Evolutionary conservation across 2,113 vertebrate genomes (phyloP).

Genomic region (Tachycineta bicolor): DNA sequence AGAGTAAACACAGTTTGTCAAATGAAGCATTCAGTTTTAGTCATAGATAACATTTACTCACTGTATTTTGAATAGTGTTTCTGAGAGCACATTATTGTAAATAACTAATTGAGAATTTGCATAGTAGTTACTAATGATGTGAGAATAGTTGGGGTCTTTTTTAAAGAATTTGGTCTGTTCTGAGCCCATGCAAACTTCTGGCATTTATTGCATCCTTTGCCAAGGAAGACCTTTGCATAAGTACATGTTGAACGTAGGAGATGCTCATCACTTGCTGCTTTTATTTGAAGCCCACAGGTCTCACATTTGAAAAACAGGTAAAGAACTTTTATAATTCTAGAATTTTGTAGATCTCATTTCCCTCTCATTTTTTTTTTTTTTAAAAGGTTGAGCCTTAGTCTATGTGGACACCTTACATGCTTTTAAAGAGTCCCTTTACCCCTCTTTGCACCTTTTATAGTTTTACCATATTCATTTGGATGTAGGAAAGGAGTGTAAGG

Average conservation of each 20-base stretch:
- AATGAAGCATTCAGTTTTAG: neutral
- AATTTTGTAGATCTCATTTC: neutral
- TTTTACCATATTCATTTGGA: neutral
- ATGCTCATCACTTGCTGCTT: neutral
- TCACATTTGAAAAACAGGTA: neutral
- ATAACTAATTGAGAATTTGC: neutral
- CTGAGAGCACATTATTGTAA: neutral
- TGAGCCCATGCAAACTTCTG: neutral
- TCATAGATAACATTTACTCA: neutral
- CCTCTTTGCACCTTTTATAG: neutral
- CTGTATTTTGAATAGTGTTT: neutral
- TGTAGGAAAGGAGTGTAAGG: neutral
- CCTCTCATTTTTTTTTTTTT: neutral
- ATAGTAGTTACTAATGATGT: neutral
- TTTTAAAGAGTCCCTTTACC: neutral
- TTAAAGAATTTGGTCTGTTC: neutral
- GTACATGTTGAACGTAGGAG: neutral
- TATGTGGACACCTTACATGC: neutral
- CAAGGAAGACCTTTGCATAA: neutral
- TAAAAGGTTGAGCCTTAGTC: neutral
- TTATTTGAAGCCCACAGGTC: neutral
- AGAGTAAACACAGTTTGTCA: neutral
- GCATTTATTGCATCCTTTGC: neutral
- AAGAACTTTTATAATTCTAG: neutral
- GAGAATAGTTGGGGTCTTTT: neutral